phyloP scores from a whole-genome alignment of 1,140 invertebrate species.

The Lutraria rhynchaena region DNA sequence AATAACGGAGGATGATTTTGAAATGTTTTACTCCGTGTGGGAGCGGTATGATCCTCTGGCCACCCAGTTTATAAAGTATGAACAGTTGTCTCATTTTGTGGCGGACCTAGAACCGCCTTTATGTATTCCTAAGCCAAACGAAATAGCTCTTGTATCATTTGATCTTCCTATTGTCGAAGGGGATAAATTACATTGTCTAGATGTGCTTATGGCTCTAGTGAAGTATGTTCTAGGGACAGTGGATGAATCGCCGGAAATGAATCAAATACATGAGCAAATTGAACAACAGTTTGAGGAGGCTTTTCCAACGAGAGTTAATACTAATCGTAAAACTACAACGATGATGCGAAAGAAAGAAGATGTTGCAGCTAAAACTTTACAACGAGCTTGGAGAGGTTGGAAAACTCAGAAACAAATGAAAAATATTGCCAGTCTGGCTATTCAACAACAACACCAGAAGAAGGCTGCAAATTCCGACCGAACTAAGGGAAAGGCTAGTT shows the following conservation, averaged over 20 bases:
- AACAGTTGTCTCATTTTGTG: conserved; percentile 96
- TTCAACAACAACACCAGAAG: conserved; percentile 69
- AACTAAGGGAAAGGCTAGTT: conserved; percentile 54
- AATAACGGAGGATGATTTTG: conserved; percentile 97
- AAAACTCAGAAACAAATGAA: conserved; percentile 77
- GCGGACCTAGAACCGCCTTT: conserved; percentile 95
- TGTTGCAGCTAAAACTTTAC: conserved; percentile 94
- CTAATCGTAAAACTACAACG: conserved; percentile 96
- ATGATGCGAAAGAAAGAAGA: conserved; percentile 97
- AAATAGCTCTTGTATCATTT: conserved; percentile 96
- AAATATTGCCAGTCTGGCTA: conserved; percentile 76
- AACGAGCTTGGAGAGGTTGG: conserved; percentile 86
- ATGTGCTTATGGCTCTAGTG: conserved; percentile 95
- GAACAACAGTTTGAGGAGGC: conserved; percentile 96
- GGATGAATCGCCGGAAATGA: conserved; percentile 96
- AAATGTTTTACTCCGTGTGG: conserved; percentile 99
- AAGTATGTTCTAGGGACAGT: conserved; percentile 95
- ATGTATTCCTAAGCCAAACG: conserved; percentile 95
- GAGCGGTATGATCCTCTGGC: conserved; percentile 98
- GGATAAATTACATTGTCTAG: conserved; percentile 97
- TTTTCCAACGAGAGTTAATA: conserved; percentile 96
- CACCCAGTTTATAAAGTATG: conserved; percentile 97
- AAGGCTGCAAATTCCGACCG: conserved; percentile 44
- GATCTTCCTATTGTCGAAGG: conserved; percentile 97
- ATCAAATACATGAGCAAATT: conserved; percentile 94